phyloP scores from a whole-genome alignment of 2,113 vertebrate species.

The Furnarius figulus region DNA sequence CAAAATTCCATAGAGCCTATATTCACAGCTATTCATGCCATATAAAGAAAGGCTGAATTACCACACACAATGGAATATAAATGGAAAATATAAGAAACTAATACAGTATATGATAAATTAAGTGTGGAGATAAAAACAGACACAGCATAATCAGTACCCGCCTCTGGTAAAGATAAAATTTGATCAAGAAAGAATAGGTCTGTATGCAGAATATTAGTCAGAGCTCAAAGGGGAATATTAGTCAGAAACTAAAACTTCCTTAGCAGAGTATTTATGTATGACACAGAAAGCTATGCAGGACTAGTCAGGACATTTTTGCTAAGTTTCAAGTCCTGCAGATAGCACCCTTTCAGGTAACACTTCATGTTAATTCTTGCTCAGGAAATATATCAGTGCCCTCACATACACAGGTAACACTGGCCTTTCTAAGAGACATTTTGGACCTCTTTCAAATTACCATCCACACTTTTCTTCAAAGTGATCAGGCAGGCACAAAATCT shows the following conservation, averaged over 20 bases:
- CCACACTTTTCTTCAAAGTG: background rate
- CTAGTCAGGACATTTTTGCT: background rate
- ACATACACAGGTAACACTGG: background rate
- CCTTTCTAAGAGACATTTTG: background rate
- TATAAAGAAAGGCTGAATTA: background rate
- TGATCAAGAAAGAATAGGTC: background rate
- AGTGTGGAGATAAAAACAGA: conserved; percentile 10
- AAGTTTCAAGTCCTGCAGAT: background rate
- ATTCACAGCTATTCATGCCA: background rate
- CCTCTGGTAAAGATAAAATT: background rate
- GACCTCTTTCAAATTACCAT: background rate
- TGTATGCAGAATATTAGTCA: background rate
- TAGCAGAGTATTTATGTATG: background rate
- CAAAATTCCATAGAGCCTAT: background rate
- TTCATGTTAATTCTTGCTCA: background rate
- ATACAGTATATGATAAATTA: background rate
- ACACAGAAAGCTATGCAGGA: background rate
- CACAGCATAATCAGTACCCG: background rate
- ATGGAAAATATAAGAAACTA: conserved; percentile 8
- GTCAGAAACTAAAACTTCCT: conserved; percentile 4
- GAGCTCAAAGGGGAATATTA: conserved; percentile 1
- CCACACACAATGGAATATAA: background rate
- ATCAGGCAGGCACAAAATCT: background rate
- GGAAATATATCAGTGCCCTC: background rate
- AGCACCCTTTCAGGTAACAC: background rate